Evolutionary conservation across 2,888 invertebrate genomes (phyloP).

Genomic region (Spilosoma lubricipeda): DNA sequence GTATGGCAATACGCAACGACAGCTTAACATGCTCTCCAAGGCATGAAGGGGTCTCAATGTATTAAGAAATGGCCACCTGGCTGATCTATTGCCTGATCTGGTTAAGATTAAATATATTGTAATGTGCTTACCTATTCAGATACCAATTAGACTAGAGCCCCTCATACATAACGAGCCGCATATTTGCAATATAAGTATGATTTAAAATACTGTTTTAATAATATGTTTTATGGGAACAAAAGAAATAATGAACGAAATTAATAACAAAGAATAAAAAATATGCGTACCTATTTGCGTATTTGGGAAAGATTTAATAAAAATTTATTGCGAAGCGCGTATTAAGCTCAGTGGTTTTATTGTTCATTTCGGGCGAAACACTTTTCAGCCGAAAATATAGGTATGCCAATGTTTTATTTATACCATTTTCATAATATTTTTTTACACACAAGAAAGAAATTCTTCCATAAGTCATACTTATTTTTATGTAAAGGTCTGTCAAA

Average conservation of each 20-base stretch:
- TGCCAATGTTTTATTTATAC: not conserved
- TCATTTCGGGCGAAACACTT: constrained; percentile 4
- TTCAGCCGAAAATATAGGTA: not conserved
- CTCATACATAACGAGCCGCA: not conserved
- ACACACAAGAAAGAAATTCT: not conserved
- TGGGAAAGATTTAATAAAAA: constrained; percentile 18
- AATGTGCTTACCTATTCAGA: too few relatives aligned
- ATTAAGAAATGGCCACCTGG: too few relatives aligned
- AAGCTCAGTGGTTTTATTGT: constrained; percentile 19
- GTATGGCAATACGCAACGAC: too few relatives aligned
- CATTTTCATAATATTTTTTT: constrained; percentile 3
- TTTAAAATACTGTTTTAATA: not conserved
- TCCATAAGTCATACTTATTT: not conserved
- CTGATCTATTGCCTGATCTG: too few relatives aligned
- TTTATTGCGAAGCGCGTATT: constrained; percentile 19
- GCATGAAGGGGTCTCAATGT: too few relatives aligned
- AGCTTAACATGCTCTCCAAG: too few relatives aligned
- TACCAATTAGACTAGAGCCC: too few relatives aligned
- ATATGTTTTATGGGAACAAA: not conserved
- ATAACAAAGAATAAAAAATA: not conserved
- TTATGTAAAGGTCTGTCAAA: too few relatives aligned
- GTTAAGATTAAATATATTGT: too few relatives aligned
- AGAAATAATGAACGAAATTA: not conserved
- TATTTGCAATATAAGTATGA: not conserved
- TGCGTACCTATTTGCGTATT: constrained; percentile 1